These are phyloP conservation scores for Drosophila burlai DNA, from an alignment of 1,140 invertebrate genomes.

Conservation along the genomic window DNA sequence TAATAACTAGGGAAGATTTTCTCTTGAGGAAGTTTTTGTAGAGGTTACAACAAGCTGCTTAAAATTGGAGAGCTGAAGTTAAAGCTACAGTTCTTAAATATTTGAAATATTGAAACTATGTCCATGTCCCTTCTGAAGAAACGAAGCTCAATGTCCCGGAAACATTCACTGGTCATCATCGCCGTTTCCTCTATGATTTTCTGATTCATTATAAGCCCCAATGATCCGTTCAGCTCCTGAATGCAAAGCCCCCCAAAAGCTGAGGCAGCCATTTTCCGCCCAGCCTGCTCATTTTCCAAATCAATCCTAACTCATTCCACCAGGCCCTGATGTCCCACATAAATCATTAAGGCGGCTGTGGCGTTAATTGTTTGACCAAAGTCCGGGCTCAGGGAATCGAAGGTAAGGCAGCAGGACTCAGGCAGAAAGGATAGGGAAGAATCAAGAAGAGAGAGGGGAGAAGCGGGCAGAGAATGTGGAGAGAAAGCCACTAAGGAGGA, in stretches of 20 bases:
- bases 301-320: neutral
- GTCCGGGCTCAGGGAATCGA: conserved; percentile 30
- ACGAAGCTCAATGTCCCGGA: conserved; percentile 1
- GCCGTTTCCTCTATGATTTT: conserved; percentile 24
- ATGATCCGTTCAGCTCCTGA: conserved; percentile 20
- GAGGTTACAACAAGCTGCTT: neutral
- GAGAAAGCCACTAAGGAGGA: conserved; percentile 33
- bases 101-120: too few species aligned
- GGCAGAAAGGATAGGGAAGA: conserved; percentile 7
- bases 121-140: neutral
- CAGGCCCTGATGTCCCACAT: conserved; percentile 44
- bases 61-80: neutral
- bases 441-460: neutral
- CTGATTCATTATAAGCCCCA: conserved; percentile 40
- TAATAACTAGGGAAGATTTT: conserved; percentile 27
- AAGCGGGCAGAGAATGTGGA: conserved; percentile 9
- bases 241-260: conserved; percentile 25
- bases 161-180: conserved; percentile 12
- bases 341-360: conserved; percentile 73
- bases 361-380: conserved; percentile 78
- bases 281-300: conserved; percentile 20
- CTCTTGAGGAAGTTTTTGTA: conserved; percentile 18
- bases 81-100: neutral
- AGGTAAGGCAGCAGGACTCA: conserved; percentile 15
- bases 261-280: conserved; percentile 18